A percentile compares a stretch with the other conserved stretches of the same genome.
These are phyloP conservation scores for Neopipo cinnamomea DNA, from an alignment of 2,113 vertebrate genomes.

Conservation along the genomic window DNA sequence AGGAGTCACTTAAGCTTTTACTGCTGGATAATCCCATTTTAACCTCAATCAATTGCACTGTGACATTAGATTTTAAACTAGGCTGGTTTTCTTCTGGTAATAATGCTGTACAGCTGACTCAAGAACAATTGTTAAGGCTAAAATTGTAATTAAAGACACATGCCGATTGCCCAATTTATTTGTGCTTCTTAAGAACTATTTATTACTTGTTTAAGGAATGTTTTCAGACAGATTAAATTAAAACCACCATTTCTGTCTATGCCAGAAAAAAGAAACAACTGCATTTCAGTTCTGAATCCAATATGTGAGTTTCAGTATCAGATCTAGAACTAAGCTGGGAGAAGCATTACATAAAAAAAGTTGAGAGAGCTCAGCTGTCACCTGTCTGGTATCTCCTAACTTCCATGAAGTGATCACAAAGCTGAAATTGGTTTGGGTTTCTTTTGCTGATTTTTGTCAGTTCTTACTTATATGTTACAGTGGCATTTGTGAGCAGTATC, in stretches of 20 bases:
- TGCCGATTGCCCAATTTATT: neutral
- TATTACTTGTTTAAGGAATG: slow-evolving; percentile 1
- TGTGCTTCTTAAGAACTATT: neutral
- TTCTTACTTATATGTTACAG: neutral
- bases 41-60: neutral
- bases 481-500: neutral
- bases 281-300: neutral
- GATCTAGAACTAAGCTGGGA: neutral
- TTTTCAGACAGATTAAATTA: neutral
- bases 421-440: neutral
- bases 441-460: neutral
- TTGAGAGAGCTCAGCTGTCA: neutral
- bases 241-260: neutral
- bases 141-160: neutral
- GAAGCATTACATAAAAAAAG: neutral
- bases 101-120: neutral
- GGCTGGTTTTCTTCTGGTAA: neutral
- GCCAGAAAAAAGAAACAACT: neutral
- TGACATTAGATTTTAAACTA: slow-evolving; percentile 1
- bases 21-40: slow-evolving; percentile 1
- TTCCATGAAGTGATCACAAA: neutral
- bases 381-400: neutral
- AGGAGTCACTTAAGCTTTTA: neutral
- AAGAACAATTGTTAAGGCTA: neutral
- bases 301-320: neutral